These are phyloP conservation scores for Ypsolopha sequella DNA, from an alignment of 2,888 invertebrate species.

Conservation along the genomic window DNA sequence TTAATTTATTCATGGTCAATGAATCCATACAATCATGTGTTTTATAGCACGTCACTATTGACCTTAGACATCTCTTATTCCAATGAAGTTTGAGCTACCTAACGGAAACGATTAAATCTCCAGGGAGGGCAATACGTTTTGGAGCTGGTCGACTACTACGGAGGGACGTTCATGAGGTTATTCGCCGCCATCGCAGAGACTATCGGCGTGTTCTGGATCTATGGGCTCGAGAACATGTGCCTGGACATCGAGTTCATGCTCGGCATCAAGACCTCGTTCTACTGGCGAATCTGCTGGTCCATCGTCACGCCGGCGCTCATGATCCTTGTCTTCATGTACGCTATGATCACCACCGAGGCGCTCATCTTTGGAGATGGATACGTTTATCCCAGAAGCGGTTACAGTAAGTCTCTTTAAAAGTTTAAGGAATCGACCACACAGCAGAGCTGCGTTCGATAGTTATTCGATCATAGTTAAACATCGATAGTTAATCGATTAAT, in stretches of 20 bases:
- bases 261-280: slow-evolving; percentile 73
- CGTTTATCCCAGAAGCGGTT: slow-evolving; percentile 70
- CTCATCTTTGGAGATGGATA: slow-evolving; percentile 70
- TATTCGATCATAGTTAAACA: no score
- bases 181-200: slow-evolving; percentile 77
- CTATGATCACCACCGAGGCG: slow-evolving; percentile 73
- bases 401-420: slow-evolving; percentile 52
- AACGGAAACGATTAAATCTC: slow-evolving; percentile 13
- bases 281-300: slow-evolving; percentile 87
- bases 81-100: no score
- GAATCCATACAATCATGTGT: no score
- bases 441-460: no score
- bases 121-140: slow-evolving; percentile 83
- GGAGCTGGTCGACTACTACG: slow-evolving; percentile 80
- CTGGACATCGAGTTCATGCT: slow-evolving; percentile 86
- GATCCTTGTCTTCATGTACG: slow-evolving; percentile 79
- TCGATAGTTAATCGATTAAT: no score
- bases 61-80: no score
- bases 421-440: no score
- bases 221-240: slow-evolving; percentile 66
- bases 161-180: slow-evolving; percentile 83
- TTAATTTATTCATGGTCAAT: no score
- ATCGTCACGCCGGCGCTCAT: slow-evolving; percentile 79
- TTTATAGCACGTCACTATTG: no score
- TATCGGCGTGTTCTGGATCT: slow-evolving; percentile 81